Evolutionary conservation across 2,113 vertebrate species (phyloP).

Genomic region (Anolis carolinensis): DNA sequence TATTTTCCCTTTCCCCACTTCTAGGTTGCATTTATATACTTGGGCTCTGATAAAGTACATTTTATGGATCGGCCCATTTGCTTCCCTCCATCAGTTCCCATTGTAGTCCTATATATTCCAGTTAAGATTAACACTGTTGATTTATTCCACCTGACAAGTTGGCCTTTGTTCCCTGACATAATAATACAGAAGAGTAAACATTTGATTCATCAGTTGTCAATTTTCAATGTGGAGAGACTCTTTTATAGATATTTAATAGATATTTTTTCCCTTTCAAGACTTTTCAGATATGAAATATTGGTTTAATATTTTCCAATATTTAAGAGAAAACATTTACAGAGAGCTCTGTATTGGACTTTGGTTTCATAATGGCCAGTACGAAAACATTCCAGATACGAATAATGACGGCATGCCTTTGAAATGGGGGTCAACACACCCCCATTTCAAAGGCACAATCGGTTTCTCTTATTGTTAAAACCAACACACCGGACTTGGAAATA

Average conservation of each 20-base stretch:
- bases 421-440: too few species aligned
- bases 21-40: not conserved
- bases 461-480: too few species aligned
- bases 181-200: not conserved
- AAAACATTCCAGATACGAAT: not conserved
- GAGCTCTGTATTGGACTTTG: not conserved
- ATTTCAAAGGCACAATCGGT: not conserved
- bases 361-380: not conserved
- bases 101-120: not conserved
- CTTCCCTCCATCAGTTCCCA: not conserved
- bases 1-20: not conserved
- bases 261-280: not conserved
- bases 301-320: not conserved
- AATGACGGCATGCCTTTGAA: not conserved
- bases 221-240: not conserved
- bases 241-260: not conserved
- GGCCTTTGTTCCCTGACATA: not conserved
- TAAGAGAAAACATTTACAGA: not conserved
- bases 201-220: not conserved
- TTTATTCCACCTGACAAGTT: constrained; percentile 7
- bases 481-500: not conserved
- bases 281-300: not conserved
- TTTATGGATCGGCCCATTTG: not conserved
- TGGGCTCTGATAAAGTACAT: not conserved
- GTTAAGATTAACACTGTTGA: constrained; percentile 2